Base-by-base conservation (phyloP, 2,888 invertebrate genomes). In the Fragum sueziense region DNA sequence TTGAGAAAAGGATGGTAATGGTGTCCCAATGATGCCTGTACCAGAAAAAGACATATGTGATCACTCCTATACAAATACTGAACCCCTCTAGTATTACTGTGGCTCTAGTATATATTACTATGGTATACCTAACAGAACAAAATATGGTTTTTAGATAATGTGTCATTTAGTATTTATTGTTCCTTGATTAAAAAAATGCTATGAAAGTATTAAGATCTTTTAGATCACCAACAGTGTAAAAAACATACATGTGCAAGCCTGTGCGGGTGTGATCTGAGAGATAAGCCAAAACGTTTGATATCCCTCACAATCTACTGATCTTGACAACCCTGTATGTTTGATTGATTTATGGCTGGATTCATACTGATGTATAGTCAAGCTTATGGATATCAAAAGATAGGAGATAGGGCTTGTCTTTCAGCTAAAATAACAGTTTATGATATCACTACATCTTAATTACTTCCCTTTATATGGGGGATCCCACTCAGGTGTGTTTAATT, bases 391-490 rank as follows among this genome's bases (percentile, higher is more conserved):
- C 61, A 61, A 41, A 37, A 41, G 65, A 65, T 65, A 33, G 31
- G 14, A 6, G 65, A 65, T 65, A 65, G 34, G 22, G 6, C n/a
- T 37, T 41, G 41, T 41, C 65, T 65, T 34, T 22, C 41, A 41
- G 65, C 41, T 65, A 65, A 25, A 65, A 41, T 65, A 65, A 65
- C 65, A 65, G 65, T 65, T 41, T 41, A 41, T 65, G n/a, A n/a
- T 65, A 65, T 65, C 37, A 25, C 41, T 41, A 29, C 29, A 65
- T 65, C 65, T 65, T 37, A n/a, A 61, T 65, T 65, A 65, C 65
- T 27, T 65, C 65, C 65, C 65, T 65, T 41, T 25, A 22, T 65
- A 20, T 47, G 47, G n/a, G 20, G n/a, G 14, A 47, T 47, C n/a
- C 47, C 47, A 20, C 17, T 47, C 47, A 47, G 47, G 47, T 47